A percentile compares a stretch with the other conserved stretches of the same genome.
phyloP scores from a whole-genome alignment of 2,113 vertebrate genomes.

The Dipodomys spectabilis region DNA sequence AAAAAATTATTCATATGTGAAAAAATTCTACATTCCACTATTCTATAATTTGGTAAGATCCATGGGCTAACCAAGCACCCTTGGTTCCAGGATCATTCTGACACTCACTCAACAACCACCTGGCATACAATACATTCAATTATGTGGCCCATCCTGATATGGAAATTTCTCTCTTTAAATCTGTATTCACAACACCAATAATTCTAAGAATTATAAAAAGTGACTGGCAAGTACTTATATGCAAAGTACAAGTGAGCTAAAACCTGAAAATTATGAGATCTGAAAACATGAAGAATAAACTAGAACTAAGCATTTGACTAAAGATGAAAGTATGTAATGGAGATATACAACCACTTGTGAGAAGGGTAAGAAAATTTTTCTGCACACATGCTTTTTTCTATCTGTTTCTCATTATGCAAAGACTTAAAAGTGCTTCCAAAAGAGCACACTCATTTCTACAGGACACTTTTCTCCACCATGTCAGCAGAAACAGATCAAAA shows the following conservation, averaged over 20 bases:
- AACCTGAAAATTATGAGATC: background rate
- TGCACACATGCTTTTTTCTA: background rate
- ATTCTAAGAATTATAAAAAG: background rate
- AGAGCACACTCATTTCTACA: background rate
- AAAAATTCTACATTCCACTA: background rate
- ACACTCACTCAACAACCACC: background rate
- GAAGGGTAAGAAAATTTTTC: background rate
- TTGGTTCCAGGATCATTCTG: background rate
- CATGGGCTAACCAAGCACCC: background rate
- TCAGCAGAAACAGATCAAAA: background rate
- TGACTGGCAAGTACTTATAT: background rate
- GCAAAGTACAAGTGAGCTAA: background rate
- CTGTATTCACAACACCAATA: background rate
- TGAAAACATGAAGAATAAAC: conserved; percentile 37
- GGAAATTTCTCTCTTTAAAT: background rate
- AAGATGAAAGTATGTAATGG: background rate
- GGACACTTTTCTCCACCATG: too few species aligned
- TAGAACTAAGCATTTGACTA: background rate
- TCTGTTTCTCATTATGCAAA: background rate
- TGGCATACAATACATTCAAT: background rate
- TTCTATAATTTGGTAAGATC: background rate
- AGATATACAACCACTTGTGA: background rate
- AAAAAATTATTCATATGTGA: too few species aligned
- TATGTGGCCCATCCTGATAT: background rate
- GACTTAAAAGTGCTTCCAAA: background rate